Evolutionary conservation across 2,888 invertebrate species (phyloP).

Genomic region (Chymomyza caudatula): DNA sequence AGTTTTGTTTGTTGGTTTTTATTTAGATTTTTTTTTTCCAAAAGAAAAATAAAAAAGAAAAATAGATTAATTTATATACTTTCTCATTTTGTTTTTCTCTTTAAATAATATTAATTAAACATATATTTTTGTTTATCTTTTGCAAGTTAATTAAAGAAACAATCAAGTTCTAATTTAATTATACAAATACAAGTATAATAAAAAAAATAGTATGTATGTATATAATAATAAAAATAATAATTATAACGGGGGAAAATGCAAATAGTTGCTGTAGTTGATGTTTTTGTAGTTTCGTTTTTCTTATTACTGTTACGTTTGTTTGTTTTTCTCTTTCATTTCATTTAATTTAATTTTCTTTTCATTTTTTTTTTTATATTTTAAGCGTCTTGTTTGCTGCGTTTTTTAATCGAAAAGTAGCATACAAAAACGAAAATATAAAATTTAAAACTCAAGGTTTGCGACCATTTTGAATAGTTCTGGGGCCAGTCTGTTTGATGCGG

Average conservation of each 20-base stretch:
- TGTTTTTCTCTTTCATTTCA: neutral
- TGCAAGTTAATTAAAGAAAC: constrained; percentile 60
- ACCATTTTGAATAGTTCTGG: neutral
- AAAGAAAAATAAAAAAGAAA: constrained; percentile 57
- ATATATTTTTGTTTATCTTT: constrained; percentile 33
- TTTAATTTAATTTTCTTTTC: neutral
- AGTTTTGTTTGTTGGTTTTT: constrained; percentile 33
- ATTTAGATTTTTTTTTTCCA: constrained; percentile 25
- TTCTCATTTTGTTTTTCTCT: constrained; percentile 31
- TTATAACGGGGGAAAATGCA: constrained; percentile 67
- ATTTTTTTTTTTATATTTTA: neutral
- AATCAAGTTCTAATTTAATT: constrained; percentile 67
- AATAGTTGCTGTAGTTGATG: constrained; percentile 34
- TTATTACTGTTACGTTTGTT: constrained; percentile 7
- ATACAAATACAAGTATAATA: constrained; percentile 54
- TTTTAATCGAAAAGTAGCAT: neutral
- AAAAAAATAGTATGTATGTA: constrained; percentile 68
- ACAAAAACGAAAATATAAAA: neutral
- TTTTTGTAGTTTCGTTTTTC: neutral
- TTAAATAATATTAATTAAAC: constrained; percentile 51
- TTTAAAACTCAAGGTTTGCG: neutral
- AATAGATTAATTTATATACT: constrained; percentile 50
- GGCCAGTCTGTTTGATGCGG: neutral
- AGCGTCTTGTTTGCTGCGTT: neutral
- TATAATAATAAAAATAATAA: constrained; percentile 67